Evolutionary conservation across 2,113 vertebrate species (phyloP).

Genomic region (Pitta sordida): DNA sequence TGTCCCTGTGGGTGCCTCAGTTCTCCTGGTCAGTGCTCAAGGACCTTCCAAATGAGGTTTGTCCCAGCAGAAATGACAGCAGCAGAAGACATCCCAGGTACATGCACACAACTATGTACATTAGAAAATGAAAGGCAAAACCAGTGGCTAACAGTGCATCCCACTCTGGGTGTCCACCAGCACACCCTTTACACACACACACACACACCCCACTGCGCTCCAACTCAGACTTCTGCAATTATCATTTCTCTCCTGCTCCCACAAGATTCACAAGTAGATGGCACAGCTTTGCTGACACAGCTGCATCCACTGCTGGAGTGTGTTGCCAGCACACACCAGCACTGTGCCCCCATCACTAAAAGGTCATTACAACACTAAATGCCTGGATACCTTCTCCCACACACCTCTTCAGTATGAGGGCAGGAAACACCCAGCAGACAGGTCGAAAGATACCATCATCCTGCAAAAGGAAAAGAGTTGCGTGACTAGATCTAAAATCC

Average conservation of each 20-base stretch:
- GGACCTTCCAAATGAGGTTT: not conserved
- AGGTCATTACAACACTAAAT: not conserved
- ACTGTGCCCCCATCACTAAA: not conserved
- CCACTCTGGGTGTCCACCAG: not conserved
- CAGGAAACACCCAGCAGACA: conserved; percentile 23
- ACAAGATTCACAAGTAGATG: not conserved
- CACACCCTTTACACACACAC: not conserved
- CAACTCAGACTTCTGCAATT: not conserved
- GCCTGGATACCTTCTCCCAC: conserved; percentile 12
- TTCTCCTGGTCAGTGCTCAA: not conserved
- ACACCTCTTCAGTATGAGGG: not conserved
- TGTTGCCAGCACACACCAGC: not conserved
- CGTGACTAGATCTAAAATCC: not conserved
- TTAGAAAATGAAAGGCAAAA: not conserved
- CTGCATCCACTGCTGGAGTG: not conserved
- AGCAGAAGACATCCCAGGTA: not conserved
- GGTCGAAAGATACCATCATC: conserved; percentile 7
- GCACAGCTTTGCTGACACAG: not conserved
- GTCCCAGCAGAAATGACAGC: not conserved
- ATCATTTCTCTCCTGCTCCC: not conserved
- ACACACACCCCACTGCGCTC: not conserved
- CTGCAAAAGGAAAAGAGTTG: not conserved
- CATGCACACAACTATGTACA: not conserved
- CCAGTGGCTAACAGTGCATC: accelerated
- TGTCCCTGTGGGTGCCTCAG: not conserved